These are phyloP conservation scores for Camponotus pennsylvanicus DNA, from an alignment of 1,140 invertebrate genomes.

Conservation along the genomic window DNA sequence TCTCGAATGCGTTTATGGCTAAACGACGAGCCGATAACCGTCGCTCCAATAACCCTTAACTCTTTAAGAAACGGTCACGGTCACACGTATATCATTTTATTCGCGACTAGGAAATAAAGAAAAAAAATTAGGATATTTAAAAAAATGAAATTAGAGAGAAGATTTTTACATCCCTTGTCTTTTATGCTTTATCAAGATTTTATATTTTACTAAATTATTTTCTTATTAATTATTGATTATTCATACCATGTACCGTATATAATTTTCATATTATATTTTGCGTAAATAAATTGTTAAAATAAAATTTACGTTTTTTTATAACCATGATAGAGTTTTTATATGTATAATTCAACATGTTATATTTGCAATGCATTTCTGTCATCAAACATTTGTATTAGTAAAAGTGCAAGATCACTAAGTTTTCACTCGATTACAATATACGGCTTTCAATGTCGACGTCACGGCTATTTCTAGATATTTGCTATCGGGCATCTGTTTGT, in stretches of 20 bases:
- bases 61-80: not conserved
- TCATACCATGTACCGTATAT: not conserved
- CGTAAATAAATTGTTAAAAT: not conserved
- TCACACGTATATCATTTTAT: not conserved
- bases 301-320: not conserved
- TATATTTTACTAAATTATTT: not conserved
- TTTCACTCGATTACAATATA: slow-evolving; percentile 14
- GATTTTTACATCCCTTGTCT: not conserved
- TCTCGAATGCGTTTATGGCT: slow-evolving; percentile 27
- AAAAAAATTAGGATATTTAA: not conserved
- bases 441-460: slow-evolving; percentile 4
- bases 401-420: slow-evolving; percentile 28
- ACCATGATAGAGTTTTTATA: not conserved
- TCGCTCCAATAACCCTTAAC: slow-evolving; percentile 38
- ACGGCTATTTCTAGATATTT: slow-evolving; percentile 65
- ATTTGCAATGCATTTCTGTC: not conserved
- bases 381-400: slow-evolving; percentile 18
- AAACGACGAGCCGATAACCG: not conserved
- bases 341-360: not conserved
- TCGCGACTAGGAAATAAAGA: not conserved
- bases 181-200: not conserved
- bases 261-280: not conserved
- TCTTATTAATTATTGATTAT: not conserved
- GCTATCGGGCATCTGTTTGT: slow-evolving; percentile 68
- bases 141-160: not conserved